Evolutionary conservation across 2,797 vertebrate species (phyloP), one percentile per base, ranked within the genome.

Genomic region (Xenentodon cancila): DNA sequence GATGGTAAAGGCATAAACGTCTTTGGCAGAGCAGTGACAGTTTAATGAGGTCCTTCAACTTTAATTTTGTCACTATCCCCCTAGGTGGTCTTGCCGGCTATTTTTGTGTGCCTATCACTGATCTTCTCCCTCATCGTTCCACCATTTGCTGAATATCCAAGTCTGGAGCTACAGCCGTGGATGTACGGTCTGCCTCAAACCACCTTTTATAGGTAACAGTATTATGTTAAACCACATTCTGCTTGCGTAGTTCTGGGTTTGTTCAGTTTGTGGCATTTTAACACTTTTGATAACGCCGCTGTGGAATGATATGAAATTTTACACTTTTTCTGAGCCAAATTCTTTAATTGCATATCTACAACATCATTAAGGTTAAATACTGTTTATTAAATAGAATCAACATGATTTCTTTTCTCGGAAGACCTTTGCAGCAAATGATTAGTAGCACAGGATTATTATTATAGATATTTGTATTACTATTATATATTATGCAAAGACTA

Each of bases 111-210:
- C 88, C 92, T 99, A 58, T 95, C 97, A 59, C 91, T 99, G 83
- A 92, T 99, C 90, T 99, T 99, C 93, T 97, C 96, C 42, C 88
- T 99, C 89, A 97, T 99, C 1, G 77, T 98, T 4, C 98, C 97
- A 16, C 96, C 97, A 0, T 98, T 99, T 87, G 84, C 91, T 7
- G 97, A 97, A 70, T 99, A 97, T 71, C 97, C 97, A 9, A 96
- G 84, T 70, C 89, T 99, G 84, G 97, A 99, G 81, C 90, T 99
- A 32, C 96, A 99, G 45, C 97, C 96, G 0, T 99, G 97, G 97
- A 99, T 99, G 95, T 98, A 98, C 9, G 91, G 92, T 0, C 66
- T 79, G 9, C 93, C 96, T 21, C 97, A 98, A 79, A 97, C 95
- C 62, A 98, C 96, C 16, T 99, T 99, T 73, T 92, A 94, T 88